A percentile compares a stretch with the other conserved stretches of the same genome.
Conservation (phyloP, 2,888 invertebrate genomes). For the Tachina grossa region DNA sequence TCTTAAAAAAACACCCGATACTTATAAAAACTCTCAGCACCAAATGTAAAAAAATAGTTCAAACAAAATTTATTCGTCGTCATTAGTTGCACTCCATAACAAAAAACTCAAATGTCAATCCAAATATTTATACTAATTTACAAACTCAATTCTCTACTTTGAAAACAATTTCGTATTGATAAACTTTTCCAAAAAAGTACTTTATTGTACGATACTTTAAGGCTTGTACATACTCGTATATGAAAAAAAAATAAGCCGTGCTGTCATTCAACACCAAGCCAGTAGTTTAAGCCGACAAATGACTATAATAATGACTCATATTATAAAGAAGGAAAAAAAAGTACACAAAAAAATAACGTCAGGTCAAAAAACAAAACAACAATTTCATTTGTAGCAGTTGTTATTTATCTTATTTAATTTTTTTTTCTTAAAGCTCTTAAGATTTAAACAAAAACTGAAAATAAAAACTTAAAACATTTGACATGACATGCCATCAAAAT, state of each 20-base stretch:
- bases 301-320: constrained; percentile 70
- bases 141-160: not conserved
- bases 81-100: not conserved
- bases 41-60: too few relatives aligned
- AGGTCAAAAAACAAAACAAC: not conserved
- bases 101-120: not conserved
- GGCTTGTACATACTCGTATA: not conserved
- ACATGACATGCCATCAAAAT: constrained; percentile 74
- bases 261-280: constrained; percentile 67
- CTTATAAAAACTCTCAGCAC: too few relatives aligned
- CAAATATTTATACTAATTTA: constrained; percentile 27
- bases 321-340: constrained; percentile 32
- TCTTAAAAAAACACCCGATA: too few relatives aligned
- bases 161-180: not conserved
- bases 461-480: constrained; percentile 66
- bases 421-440: constrained; percentile 62
- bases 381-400: constrained; percentile 10
- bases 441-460: constrained; percentile 44
- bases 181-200: not conserved
- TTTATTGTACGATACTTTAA: not conserved
- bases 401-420: constrained; percentile 57
- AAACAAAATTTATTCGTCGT: too few relatives aligned
- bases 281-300: constrained; percentile 71
- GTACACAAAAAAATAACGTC: constrained; percentile 27
- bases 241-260: constrained; percentile 38